Conservation (phyloP, 2,113 vertebrate species). For the Onychostruthus taczanowskii region DNA sequence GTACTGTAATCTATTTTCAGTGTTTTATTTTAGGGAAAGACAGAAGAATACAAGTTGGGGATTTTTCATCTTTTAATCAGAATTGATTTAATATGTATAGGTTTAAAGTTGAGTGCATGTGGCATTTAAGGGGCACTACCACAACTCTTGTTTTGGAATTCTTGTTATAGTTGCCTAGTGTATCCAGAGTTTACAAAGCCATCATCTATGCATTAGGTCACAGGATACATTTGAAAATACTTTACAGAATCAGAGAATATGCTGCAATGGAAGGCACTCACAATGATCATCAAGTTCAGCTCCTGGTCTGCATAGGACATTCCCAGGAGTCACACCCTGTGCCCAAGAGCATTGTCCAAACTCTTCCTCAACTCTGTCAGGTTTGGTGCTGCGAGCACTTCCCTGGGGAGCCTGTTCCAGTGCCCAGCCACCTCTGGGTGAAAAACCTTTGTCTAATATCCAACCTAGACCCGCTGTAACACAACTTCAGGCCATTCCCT, state of each 20-base stretch:
- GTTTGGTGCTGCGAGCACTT: not conserved
- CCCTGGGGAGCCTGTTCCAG: not conserved
- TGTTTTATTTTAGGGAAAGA: slow-evolving; percentile 17
- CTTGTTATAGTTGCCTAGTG: not conserved
- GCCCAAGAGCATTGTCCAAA: not conserved
- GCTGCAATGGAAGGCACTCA: not conserved
- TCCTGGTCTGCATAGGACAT: not conserved
- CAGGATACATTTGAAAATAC: not conserved
- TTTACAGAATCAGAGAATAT: not conserved
- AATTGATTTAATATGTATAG: not conserved
- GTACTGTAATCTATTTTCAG: not conserved
- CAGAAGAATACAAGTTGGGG: slow-evolving; percentile 18
- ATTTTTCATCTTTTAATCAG: slow-evolving; percentile 19
- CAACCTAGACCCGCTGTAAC: too few species aligned
- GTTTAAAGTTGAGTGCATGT: not conserved
- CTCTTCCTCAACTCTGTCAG: not conserved
- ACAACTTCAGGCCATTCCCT: not conserved
- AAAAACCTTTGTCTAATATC: not conserved
- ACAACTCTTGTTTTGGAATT: not conserved
- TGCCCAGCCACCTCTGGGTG: accelerated
- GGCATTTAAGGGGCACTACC: not conserved
- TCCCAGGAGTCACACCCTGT: accelerated
- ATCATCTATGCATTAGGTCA: not conserved
- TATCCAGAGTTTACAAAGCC: slow-evolving; percentile 23
- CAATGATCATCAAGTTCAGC: not conserved